Percentiles rank a stretch among this genome's conserved stretches.
Evolutionary conservation across 2,888 invertebrate species (phyloP).

Genomic region (Rhagium mordax): DNA sequence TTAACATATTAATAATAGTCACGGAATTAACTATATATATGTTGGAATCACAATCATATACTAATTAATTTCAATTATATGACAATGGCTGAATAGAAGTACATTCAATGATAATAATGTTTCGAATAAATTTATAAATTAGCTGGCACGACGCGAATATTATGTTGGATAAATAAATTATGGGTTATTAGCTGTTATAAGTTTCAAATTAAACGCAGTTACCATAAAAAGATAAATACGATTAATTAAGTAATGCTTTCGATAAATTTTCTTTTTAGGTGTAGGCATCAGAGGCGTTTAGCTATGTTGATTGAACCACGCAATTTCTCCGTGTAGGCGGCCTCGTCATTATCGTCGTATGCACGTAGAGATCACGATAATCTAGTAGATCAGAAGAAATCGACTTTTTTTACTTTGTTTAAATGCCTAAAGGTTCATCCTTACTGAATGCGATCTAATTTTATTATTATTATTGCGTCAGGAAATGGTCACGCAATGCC

Average conservation of each 20-base stretch:
- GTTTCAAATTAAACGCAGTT: slow-evolving; percentile 5
- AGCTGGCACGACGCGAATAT: background rate
- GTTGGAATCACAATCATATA: slow-evolving; percentile 2
- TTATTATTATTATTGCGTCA: no score
- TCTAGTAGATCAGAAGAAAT: no score
- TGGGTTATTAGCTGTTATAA: background rate
- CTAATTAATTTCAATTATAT: slow-evolving; percentile 25
- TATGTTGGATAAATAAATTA: background rate
- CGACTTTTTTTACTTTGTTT: no score
- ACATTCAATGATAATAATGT: background rate
- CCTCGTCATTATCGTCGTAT: background rate
- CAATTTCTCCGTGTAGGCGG: background rate
- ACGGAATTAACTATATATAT: slow-evolving; percentile 3
- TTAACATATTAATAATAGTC: slow-evolving; percentile 26
- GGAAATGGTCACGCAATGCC: no score
- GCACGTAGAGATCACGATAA: background rate
- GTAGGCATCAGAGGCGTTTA: background rate
- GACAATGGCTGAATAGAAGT: slow-evolving; percentile 3
- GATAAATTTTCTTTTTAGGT: background rate
- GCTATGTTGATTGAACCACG: background rate
- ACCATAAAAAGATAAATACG: background rate
- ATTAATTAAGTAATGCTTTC: background rate
- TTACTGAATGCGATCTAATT: no score
- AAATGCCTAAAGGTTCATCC: no score
- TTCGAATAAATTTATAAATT: slow-evolving; percentile 5